Conservation (phyloP, 2,797 vertebrate species). For the Chlorospingus semifuscus region DNA sequence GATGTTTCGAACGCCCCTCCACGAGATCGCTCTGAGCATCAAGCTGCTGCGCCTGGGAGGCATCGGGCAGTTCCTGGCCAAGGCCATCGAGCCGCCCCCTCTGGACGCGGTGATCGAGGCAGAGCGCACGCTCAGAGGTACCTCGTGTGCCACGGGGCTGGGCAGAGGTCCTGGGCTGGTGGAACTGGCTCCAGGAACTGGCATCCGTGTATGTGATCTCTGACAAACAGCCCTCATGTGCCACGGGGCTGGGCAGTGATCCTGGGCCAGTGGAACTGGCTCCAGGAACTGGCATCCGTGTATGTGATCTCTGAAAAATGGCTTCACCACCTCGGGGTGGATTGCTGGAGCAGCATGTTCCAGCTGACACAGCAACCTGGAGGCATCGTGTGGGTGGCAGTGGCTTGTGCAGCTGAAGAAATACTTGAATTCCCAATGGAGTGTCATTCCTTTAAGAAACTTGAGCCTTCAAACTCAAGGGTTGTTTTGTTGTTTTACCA, state of each 20-base stretch:
- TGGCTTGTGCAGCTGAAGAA: constrained; percentile 46
- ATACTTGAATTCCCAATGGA: constrained; percentile 21
- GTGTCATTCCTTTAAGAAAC: constrained; percentile 11
- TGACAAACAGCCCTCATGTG: too few species aligned
- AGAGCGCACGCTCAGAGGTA: constrained; percentile 90
- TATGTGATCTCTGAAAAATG: rapidly evolving
- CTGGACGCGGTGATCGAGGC: constrained; percentile 95
- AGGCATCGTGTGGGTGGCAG: not conserved
- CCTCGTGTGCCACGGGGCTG: rapidly evolving
- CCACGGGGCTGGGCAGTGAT: rapidly evolving
- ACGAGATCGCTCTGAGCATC: constrained; percentile 93
- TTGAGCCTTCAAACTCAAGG: not conserved
- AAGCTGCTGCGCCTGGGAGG: constrained; percentile 90
- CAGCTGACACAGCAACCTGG: not conserved
- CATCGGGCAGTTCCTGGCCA: constrained; percentile 92
- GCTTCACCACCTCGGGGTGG: not conserved
- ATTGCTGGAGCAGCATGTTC: not conserved
- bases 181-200: not conserved
- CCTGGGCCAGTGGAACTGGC: not conserved
- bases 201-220: rapidly evolving
- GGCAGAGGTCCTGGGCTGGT: rapidly evolving
- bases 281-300: rapidly evolving
- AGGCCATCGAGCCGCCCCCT: constrained; percentile 93
- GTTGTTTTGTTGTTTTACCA: constrained; percentile 35
- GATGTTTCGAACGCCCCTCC: constrained; percentile 93